Evolutionary conservation across 2,113 vertebrate species (phyloP).

Genomic region (Pelusios castaneus): DNA sequence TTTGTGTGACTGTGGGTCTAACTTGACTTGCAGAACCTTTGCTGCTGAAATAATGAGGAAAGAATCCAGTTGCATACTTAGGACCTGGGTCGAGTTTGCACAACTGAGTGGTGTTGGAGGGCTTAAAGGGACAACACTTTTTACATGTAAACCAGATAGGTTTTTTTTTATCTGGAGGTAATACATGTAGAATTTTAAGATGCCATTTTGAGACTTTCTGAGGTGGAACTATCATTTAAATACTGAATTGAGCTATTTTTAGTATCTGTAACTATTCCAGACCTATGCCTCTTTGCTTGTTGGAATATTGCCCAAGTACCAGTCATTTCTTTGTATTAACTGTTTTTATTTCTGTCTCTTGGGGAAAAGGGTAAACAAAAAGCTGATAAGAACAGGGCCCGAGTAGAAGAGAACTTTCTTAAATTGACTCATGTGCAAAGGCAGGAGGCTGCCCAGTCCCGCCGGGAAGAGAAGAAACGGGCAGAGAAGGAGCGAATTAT

Average conservation of each 20-base stretch:
- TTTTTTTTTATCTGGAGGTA: background rate
- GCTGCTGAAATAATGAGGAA: background rate
- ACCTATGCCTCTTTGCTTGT: background rate
- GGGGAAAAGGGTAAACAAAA: conserved; percentile 91
- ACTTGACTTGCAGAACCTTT: background rate
- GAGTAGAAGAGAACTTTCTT: conserved; percentile 98
- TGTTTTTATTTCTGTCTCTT: background rate
- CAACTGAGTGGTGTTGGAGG: background rate
- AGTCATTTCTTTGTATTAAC: background rate
- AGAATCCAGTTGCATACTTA: background rate
- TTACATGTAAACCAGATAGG: background rate
- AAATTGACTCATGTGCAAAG: conserved; percentile 96
- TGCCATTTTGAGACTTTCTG: background rate
- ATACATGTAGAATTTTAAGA: background rate
- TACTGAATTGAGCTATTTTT: background rate
- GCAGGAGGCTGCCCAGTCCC: conserved; percentile 95
- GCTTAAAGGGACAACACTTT: too few relatives aligned
- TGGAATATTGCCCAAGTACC: background rate
- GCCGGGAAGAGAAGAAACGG: conserved; percentile 95
- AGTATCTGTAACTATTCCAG: background rate
- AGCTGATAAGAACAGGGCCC: conserved; percentile 94
- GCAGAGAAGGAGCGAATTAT: conserved; percentile 98
- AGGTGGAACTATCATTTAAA: background rate
- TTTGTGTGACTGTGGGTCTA: background rate
- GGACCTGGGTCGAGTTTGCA: background rate